Percentiles rank a stretch among this genome's conserved stretches.
These are phyloP conservation scores for Paraplagusia blochii DNA, from an alignment of 2,113 vertebrate species.

Conservation along the genomic window DNA sequence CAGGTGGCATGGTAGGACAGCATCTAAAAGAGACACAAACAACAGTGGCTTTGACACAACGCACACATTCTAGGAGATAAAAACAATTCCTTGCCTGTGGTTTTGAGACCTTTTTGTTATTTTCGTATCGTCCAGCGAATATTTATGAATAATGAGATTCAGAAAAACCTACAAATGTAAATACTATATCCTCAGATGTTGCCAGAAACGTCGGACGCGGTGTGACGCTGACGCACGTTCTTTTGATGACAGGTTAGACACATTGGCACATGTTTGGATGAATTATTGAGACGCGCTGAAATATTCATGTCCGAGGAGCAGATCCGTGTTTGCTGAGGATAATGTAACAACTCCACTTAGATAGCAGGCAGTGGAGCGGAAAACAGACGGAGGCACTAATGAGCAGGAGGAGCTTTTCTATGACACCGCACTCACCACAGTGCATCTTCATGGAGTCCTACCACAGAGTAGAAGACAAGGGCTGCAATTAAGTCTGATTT, in stretches of 20 bases:
- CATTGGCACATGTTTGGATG: constrained; percentile 43
- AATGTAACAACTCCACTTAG: constrained; percentile 41
- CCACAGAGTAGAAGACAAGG: too few relatives aligned
- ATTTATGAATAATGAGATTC: constrained; percentile 1
- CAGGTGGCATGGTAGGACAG: constrained; percentile 81
- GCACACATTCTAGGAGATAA: not conserved
- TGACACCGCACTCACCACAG: not conserved
- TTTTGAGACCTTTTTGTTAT: not conserved
- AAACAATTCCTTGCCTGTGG: constrained; percentile 9
- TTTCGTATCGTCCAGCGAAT: not conserved
- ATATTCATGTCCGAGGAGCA: constrained; percentile 53
- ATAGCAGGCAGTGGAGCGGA: constrained; percentile 39
- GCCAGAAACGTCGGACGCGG: constrained; percentile 15
- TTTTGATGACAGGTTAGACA: constrained; percentile 40
- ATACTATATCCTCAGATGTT: constrained; percentile 10
- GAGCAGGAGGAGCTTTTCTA: constrained; percentile 6
- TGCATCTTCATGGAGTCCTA: too few relatives aligned
- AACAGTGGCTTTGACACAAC: not conserved
- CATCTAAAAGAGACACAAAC: constrained; percentile 62
- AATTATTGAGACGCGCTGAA: constrained; percentile 58
- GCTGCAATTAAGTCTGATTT: too few relatives aligned
- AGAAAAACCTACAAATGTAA: constrained; percentile 6
- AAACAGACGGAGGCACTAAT: constrained; percentile 22
- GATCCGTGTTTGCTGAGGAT: constrained; percentile 50
- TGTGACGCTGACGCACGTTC: constrained; percentile 21